Base-by-base conservation (phyloP, 1,140 invertebrate species). In the Drosophila sturtevanti region DNA sequence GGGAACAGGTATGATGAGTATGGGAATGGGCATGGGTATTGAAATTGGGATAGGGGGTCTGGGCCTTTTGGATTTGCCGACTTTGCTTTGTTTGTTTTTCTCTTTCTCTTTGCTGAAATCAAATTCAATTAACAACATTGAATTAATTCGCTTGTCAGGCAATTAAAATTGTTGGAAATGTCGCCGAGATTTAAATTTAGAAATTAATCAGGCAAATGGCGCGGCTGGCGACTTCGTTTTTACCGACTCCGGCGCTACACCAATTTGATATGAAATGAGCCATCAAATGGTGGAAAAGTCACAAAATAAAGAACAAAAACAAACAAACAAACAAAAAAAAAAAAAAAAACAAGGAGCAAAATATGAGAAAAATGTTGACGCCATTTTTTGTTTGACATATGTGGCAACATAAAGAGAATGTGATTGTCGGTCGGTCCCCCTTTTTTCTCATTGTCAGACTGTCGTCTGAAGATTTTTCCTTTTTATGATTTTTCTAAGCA, bases 51-150 rank as follows among this genome's bases (percentile, higher is more conserved):
- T 34, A 44, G 44, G 7, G 16, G 52, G 21, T 72, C 62, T 63
- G 52, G 63, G 54, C 68, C 73, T 79, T 85, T 68, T 31, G 27
- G 64, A 68, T 79, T 55, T 55, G 68, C 71, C 66, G 75, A 76
- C 79, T 68, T 16, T 65, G 66, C 68, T 68, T 67, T 69, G 63
- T 67, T 68, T 18, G 35, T n/a, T 21, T 5, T 21, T 48, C 1
- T 18, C 41, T 48, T 4, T 48, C 69, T 41, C 63, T 48, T 51
- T 64, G 85, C 60, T 59, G 73, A 79, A 74, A 90, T 90, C 89
- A 90, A 90, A 91, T 90, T 89, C 89, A 90, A 90, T 90, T 90
- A 90, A 85, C 89, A 89, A 78, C 89, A 85, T 77, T 90, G 89
- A 90, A 90, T 90, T 90, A 90, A 90, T 90, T 90, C 89, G 74